Conservation (phyloP, 1,140 invertebrate genomes). For the Drosophila nikananu region DNA sequence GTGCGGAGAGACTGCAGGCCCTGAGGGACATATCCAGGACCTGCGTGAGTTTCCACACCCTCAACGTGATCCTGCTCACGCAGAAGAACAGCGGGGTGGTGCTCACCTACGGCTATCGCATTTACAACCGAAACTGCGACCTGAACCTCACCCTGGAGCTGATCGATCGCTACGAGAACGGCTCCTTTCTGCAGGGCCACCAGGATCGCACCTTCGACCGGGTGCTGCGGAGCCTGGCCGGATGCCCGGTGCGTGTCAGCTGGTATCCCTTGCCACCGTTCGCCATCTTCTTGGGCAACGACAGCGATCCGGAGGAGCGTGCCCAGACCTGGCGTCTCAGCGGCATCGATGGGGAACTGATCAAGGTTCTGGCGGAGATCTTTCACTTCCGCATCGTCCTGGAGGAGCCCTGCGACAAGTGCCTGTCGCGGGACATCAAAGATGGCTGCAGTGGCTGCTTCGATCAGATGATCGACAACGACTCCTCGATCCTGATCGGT, state of each 20-base stretch:
- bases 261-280: constrained; percentile 61
- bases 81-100: constrained; percentile 30
- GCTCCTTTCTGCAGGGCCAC: neutral
- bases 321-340: constrained; percentile 37
- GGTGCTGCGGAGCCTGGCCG: constrained; percentile 29
- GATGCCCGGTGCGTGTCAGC: constrained; percentile 56
- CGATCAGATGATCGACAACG: constrained; percentile 26
- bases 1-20: neutral
- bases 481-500: constrained; percentile 58
- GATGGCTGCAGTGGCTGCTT: constrained; percentile 39
- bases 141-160: constrained; percentile 18
- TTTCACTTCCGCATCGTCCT: constrained; percentile 55
- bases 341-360: constrained; percentile 64
- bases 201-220: constrained; percentile 38
- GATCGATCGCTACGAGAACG: constrained; percentile 37
- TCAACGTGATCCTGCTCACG: constrained; percentile 57
- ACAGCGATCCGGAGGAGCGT: constrained; percentile 26
- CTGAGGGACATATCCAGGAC: constrained; percentile 48
- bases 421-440: constrained; percentile 9
- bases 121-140: constrained; percentile 43
- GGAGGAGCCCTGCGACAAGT: constrained; percentile 49
- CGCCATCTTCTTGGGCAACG: constrained; percentile 46
- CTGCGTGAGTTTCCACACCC: constrained; percentile 48
- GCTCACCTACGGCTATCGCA: constrained; percentile 41
- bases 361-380: constrained; percentile 50